Evolutionary conservation across 1,140 invertebrate species (phyloP), one percentile per base, ranked within the genome.

Genomic region (Trypoxylus dichotomus): DNA sequence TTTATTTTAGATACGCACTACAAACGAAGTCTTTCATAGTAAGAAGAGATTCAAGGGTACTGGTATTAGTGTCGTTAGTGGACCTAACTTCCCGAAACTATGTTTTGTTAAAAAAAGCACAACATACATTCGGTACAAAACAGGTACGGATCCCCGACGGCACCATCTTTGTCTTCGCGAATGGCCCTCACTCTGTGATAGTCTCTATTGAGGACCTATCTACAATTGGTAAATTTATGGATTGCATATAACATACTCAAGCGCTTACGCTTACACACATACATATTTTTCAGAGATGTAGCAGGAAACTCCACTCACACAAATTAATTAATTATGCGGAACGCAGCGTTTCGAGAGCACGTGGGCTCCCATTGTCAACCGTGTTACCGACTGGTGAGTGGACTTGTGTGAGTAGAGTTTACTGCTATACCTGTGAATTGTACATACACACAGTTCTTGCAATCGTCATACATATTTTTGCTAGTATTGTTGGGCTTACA

Each of bases 1-100:
- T 24, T 72, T 19, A 72, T 29, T 15, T 72, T 32, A n/a, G 32
- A 24, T 15, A 29, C 71, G 25, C 13, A 72, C 19, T 11, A 72
- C 15, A 32, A 32, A 29, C 25, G 32, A 41, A 72, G 32, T 72
- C 15, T 72, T 29, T 32, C 15, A 25, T 72, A 41, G 13, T n/a
- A 72, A 72, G 13, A 72, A 19, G 7, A 29, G 29, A 72, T 72
- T 72, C 15, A 72, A 72, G 71, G 71, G 71, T 32, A 15, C 71
- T 32, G 71, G 71, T 41, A 72, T 72, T 25, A 41, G 25, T 25
- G 32, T 72, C 15, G 19, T n/a, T 72, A 11, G 71, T 29, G 32
- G 71, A 72, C n/a, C 2, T 60, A 19, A 21, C 21, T 1, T 21
- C 58, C 58, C n/a, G 58, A 19, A 60, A 60, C 21, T 21, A 60